phyloP scores from a whole-genome alignment of 2,113 vertebrate species.

The Mastomys natalensis region DNA sequence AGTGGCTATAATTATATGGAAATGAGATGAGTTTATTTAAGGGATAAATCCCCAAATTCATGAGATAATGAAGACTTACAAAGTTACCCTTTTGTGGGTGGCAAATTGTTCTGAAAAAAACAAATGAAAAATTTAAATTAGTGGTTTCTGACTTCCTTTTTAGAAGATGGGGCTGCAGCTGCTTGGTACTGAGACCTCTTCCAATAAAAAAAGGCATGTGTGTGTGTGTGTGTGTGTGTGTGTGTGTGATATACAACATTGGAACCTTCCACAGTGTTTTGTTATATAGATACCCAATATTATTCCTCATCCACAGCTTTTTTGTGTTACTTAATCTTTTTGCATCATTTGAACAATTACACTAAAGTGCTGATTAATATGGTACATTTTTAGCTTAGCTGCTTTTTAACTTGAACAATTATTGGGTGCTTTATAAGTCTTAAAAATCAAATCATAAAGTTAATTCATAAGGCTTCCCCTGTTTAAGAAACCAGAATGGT shows the following conservation, averaged over 20 bases:
- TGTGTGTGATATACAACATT: conserved; percentile 13
- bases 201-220: background rate
- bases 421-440: conserved; percentile 59
- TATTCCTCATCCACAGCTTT: background rate
- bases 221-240: background rate
- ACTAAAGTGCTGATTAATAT: conserved; percentile 24
- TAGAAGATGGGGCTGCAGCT: conserved; percentile 65
- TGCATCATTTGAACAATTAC: conserved; percentile 15
- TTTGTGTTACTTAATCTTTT: conserved; percentile 11
- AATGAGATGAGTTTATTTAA: conserved; percentile 78
- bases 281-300: background rate
- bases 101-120: conserved; percentile 72
- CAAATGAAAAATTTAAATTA: conserved; percentile 77
- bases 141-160: conserved; percentile 74
- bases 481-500: conserved; percentile 47
- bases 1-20: conserved; percentile 75
- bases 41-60: conserved; percentile 73
- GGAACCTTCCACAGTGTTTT: background rate
- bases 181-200: conserved; percentile 67
- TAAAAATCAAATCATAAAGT: conserved; percentile 51
- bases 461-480: conserved; percentile 65
- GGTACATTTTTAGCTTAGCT: conserved; percentile 54
- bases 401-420: conserved; percentile 62
- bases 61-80: conserved; percentile 66
- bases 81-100: conserved; percentile 73